These are phyloP conservation scores for Limnothrissa miodon DNA, from an alignment of 2,113 vertebrate genomes.

Conservation along the genomic window DNA sequence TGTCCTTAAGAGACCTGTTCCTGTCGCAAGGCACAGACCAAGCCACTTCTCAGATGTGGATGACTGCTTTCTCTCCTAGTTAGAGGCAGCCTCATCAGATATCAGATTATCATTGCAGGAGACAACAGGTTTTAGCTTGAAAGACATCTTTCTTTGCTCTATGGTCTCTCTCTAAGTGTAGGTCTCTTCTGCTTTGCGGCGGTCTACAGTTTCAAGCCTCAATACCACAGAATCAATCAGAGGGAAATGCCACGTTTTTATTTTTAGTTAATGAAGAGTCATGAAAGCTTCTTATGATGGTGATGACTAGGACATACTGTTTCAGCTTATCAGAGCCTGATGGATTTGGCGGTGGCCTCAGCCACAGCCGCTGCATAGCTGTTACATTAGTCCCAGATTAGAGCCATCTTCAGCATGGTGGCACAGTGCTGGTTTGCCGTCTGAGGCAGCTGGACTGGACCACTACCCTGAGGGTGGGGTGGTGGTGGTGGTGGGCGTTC, in stretches of 20 bases:
- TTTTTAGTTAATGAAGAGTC: too few relatives aligned
- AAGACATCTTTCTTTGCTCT: not conserved
- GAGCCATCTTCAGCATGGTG: not conserved
- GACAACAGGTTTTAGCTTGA: not conserved
- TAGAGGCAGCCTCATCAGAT: not conserved
- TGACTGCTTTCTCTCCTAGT: not conserved
- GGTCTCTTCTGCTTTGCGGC: not conserved
- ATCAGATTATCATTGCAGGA: not conserved
- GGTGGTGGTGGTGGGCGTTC: too few relatives aligned
- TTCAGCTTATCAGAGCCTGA: not conserved
- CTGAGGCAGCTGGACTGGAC: not conserved
- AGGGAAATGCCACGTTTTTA: too few relatives aligned
- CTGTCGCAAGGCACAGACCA: not conserved
- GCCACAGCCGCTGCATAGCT: not conserved
- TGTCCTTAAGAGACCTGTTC: conserved; percentile 4
- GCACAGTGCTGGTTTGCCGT: not conserved
- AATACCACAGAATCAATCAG: too few relatives aligned
- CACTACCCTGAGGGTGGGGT: conserved; percentile 20
- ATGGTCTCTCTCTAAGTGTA: not conserved
- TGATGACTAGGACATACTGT: not conserved
- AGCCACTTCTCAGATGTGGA: not conserved
- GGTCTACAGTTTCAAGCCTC: too few relatives aligned
- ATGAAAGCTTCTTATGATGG: too few relatives aligned
- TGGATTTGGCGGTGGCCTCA: not conserved
- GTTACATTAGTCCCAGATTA: not conserved